phyloP scores from a whole-genome alignment of 2,113 vertebrate genomes.

The Phoenicopterus ruber region DNA sequence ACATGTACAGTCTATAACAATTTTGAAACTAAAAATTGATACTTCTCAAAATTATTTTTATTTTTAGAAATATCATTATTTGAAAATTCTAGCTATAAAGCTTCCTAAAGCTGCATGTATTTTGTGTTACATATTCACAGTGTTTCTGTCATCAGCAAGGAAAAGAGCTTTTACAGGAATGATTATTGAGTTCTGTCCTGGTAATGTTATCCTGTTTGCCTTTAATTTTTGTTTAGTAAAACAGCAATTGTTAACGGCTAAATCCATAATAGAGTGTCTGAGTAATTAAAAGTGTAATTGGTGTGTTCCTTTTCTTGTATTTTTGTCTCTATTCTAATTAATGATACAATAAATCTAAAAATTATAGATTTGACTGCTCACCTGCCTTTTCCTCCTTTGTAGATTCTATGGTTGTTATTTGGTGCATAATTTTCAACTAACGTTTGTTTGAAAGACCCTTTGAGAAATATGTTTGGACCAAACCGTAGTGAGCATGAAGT shows the following conservation, averaged over 20 bases:
- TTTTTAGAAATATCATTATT: neutral
- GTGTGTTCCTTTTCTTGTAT: neutral
- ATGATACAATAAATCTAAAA: conserved; percentile 21
- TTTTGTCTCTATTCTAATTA: neutral
- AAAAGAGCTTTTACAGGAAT: neutral
- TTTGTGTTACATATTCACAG: neutral
- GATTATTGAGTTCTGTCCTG: neutral
- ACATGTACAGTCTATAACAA: neutral
- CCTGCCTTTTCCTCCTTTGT: neutral
- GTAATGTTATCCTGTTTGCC: neutral
- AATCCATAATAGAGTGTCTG: neutral
- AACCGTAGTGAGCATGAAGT: neutral
- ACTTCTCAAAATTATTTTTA: neutral
- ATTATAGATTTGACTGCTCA: neutral
- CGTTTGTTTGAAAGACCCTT: neutral
- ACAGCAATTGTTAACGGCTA: neutral
- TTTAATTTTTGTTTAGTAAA: neutral
- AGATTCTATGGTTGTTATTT: neutral
- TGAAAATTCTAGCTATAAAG: neutral
- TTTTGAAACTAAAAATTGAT: neutral
- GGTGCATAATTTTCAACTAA: neutral
- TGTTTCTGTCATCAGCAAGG: neutral
- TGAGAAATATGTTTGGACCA: neutral
- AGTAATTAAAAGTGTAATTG: conserved; percentile 9
- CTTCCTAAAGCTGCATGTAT: neutral